Base-by-base conservation (phyloP, 2,113 vertebrate species). In the Canis aureus region DNA sequence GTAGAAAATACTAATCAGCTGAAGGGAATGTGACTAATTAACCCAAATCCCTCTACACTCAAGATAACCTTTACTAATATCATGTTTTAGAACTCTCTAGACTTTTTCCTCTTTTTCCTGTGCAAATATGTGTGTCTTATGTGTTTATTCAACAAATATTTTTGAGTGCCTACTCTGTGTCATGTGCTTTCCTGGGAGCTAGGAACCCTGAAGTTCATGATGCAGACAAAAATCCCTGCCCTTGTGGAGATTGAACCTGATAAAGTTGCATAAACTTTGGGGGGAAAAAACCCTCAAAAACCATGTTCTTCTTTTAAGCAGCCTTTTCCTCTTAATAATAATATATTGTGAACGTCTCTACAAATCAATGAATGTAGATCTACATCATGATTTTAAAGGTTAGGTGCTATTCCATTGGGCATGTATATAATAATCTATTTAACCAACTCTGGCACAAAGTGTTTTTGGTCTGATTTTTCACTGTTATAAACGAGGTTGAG, bases 101-200 rank as follows among this genome's bases (percentile, higher is more conserved):
- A 59, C 19, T 25, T 89, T 95, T 38, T 43, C 12, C 43, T 67
- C 19, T 25, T 89, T 95, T 38, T 43, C 12, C 43, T 67, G 3
- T 85, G 64, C 35, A 38, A 51, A 81, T 38, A 8, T 55, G 4
- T 89, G 13, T 83, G 1, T 66, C 32, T 83, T 13, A 20, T 84
- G 51, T 93, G 22, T 95, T 85, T 91, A 32, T 66, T 95, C n/a
- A 76, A 38, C 55, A 88, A 67, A 57, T 92, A 67, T 43, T 85
- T 86, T 35, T 59, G 35, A 82, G 38, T 51, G 32, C 5, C 38
- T 71, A 5, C 66, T 95, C n/a, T 79, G 1, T 79, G 59, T 69
- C 15, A 55, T 22, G 32, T 19, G 35, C 49, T 62, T 15, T n/a
- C 17, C 10, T 49, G 16, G 69, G 66, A 94, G 22, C 51, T 66